Conservation (phyloP, 1,140 invertebrate genomes). For the Acromyrmex heyeri region DNA sequence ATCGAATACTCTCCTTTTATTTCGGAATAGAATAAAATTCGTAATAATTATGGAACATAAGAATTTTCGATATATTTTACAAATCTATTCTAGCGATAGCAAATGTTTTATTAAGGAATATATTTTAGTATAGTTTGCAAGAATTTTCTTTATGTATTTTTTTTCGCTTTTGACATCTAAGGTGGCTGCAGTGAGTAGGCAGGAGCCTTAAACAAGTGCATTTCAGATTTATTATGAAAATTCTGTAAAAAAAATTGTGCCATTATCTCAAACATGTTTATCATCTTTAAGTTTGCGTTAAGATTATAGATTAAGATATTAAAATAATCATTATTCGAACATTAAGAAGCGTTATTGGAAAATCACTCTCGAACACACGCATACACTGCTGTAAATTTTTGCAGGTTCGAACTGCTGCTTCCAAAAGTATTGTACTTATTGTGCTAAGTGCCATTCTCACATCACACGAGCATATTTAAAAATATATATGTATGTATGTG, state of each 20-base stretch:
- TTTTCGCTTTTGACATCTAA: too few species aligned
- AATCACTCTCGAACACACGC: constrained; percentile 1
- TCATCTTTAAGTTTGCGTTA: background rate
- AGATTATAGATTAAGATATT: constrained; percentile 11
- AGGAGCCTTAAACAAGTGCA: background rate
- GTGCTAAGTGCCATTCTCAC: background rate
- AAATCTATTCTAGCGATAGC: too few species aligned
- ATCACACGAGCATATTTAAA: constrained; percentile 24
- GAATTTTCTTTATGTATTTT: too few species aligned
- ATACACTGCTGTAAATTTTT: constrained; percentile 17
- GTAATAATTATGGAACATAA: too few species aligned
- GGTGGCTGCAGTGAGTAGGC: too few species aligned
- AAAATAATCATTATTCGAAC: background rate
- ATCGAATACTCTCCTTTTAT: too few species aligned
- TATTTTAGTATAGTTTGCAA: too few species aligned
- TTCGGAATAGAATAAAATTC: too few species aligned
- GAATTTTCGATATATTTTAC: too few species aligned
- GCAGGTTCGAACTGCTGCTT: background rate
- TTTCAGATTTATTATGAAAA: constrained; percentile 1
- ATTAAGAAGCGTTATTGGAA: background rate
- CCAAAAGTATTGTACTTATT: constrained; percentile 32
- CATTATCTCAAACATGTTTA: background rate
- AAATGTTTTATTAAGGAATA: too few species aligned
- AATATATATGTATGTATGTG: constrained; percentile 19
- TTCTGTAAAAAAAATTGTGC: constrained; percentile 23